Conservation (phyloP, 2,888 invertebrate species). For the Sphecodes monilicornis region DNA sequence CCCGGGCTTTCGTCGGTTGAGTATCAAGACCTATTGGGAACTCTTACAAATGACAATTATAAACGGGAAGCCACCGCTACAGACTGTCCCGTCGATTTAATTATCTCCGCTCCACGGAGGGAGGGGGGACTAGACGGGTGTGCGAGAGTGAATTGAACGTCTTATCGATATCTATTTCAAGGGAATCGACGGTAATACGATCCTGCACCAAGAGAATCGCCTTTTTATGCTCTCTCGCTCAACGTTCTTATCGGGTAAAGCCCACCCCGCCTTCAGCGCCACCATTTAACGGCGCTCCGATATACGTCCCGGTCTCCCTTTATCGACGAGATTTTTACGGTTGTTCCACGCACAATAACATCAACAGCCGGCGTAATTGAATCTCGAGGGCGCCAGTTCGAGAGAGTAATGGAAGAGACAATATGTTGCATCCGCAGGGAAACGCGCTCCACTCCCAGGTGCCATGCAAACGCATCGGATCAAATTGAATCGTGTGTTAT, state of each 20-base stretch:
- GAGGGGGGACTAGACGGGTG: slow-evolving; percentile 25
- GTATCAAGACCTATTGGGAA: slow-evolving; percentile 32
- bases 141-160: slow-evolving; percentile 40
- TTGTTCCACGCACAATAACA: slow-evolving; percentile 32
- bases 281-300: slow-evolving; percentile 28
- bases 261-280: neutral
- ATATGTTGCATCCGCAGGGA: slow-evolving; percentile 39
- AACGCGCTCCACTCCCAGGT: slow-evolving; percentile 36
- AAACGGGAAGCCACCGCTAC: slow-evolving; percentile 43
- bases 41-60: slow-evolving; percentile 50
- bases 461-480: slow-evolving; percentile 39
- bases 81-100: slow-evolving; percentile 53
- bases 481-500: slow-evolving; percentile 34
- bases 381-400: slow-evolving; percentile 38
- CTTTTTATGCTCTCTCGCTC: slow-evolving; percentile 40
- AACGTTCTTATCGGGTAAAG: slow-evolving; percentile 44
- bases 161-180: slow-evolving; percentile 50
- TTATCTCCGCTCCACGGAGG: slow-evolving; percentile 40
- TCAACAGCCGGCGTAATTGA: slow-evolving; percentile 42
- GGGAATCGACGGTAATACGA: slow-evolving; percentile 17
- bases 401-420: slow-evolving; percentile 42
- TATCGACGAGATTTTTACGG: slow-evolving; percentile 54
- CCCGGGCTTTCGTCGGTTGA: neutral
- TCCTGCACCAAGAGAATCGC: slow-evolving; percentile 27
- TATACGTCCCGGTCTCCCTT: slow-evolving; percentile 27